Base-by-base conservation (phyloP, 2,797 vertebrate species). In the Pangasius mekongensis region DNA sequence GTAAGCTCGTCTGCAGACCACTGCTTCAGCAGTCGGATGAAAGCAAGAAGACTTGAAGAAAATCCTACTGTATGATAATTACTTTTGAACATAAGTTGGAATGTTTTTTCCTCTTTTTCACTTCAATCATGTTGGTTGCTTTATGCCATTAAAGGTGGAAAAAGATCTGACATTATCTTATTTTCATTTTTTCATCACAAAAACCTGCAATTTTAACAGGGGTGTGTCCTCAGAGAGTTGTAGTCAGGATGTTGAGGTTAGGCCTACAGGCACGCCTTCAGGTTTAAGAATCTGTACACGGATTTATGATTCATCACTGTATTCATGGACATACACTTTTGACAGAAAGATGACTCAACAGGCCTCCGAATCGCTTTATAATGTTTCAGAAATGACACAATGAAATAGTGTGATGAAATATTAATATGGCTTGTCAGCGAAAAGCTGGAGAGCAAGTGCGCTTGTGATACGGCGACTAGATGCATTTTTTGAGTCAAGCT, bases 401-500 rank as follows among this genome's bases (percentile, higher is more conserved):
- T 16, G 58, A 43, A 47, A 43, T 30, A 74, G n/a, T 2, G 33
- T 6, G 20, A 84, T 91, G 77, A 90, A 89, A 90, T 78, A 83
- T 67, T 84, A 60, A 87, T 81, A 67, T 3, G 54, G 74, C 11
- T 89, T 14, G 33, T 36, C 77, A 58, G 78, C 54, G 0, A 39
- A 62, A 82, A 3, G 78, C 77, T 10, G 36, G 60, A 60, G 43
- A 73, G 47, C 52, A 47, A 80, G 76, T 67, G 58, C 52, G 24
- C 78, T 67, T 73, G n/a, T 62, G 80, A 49, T 47, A 74, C 36
- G 22, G 74, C 74, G 49, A 60, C 49, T 76, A 64, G 43, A 83
- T 39, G 56, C 1, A 39, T 69, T 88, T 85, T 11, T 85, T 16
- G 64, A 87, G 76, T 52, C 89, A 84, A 86, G 90, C 88, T 76